Evolutionary conservation across 2,113 vertebrate genomes (phyloP), one percentile per base, ranked within the genome.

Genomic region (Grantiella picta): DNA sequence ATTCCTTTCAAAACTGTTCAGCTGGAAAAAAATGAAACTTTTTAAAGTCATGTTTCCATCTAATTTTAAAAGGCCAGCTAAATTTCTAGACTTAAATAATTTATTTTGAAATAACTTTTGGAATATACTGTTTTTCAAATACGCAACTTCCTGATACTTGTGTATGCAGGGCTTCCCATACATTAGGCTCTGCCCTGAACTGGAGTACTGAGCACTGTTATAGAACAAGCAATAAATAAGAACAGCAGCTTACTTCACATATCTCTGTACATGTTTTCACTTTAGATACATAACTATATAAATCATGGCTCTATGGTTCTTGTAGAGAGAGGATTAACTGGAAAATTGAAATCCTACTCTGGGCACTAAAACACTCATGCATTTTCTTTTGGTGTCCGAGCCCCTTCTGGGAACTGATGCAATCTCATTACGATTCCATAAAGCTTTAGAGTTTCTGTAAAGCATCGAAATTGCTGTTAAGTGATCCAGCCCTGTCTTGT

Each of bases 341-440:
- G 36, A 75, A 96, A 93, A 93, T 56, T 82, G 72, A 91, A 96
- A 61, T 76, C n/a, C 53, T 35, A 18, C 38, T 85, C 65, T 72
- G 36, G 40, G 31, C 20, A 61, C 36, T 76, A 40, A 76, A 75
- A 59, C 69, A 90, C 44, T 86, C 28, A 50, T 0, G 1, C n/a
- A 69, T 82, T 78, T 92, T 78, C 29, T 63, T 75, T 47, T 44
- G 16, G 56, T 56, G 59, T 61, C 63, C 17, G 9, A 85, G 63
- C 23, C 28, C 40, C 56, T 25, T 47, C 24, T 76, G 66, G 53
- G 42, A 89, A 80, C 21, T 36, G 45, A 82, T 60, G 82, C 7
- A 5, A 82, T 56, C 63, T 87, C 44, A 60, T 88, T 76, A 68
- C 1, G 0, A 59, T 47, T 93, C 57, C 57, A 65, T 31, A 85